These are phyloP conservation scores for Drosophila multiciliata DNA, from an alignment of 2,888 invertebrate genomes.

Conservation along the genomic window DNA sequence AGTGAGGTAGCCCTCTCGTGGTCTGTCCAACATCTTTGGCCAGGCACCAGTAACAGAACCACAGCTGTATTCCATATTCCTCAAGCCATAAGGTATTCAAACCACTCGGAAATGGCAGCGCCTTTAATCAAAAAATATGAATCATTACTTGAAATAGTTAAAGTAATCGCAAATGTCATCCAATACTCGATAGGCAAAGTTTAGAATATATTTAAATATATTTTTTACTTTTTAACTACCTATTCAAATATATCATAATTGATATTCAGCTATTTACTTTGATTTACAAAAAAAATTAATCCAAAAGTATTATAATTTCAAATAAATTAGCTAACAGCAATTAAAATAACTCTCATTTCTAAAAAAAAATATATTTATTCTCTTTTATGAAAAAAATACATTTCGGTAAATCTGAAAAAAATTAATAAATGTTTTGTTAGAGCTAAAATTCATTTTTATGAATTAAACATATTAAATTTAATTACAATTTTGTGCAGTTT, in stretches of 20 bases:
- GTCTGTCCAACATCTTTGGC: constrained; percentile 54
- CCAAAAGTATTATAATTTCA: not conserved
- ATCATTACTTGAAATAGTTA: constrained; percentile 27
- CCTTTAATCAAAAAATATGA: constrained; percentile 35
- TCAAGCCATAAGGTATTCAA: constrained; percentile 15
- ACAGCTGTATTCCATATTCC: constrained; percentile 43
- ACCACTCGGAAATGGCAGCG: constrained; percentile 18
- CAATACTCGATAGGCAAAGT: not conserved
- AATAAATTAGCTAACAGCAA: not conserved
- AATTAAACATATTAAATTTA: not conserved
- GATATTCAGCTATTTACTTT: not conserved
- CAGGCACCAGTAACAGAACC: constrained; percentile 23
- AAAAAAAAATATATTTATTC: not conserved
- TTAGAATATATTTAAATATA: not conserved
- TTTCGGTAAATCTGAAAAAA: not conserved
- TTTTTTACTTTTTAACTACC: not conserved
- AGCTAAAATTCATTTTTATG: not conserved
- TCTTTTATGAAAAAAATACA: not conserved
- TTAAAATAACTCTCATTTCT: not conserved
- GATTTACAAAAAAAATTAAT: not conserved
- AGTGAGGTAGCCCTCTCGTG: constrained; percentile 73
- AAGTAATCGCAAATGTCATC: not conserved
- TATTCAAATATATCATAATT: not conserved
- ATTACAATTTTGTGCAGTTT: not conserved
- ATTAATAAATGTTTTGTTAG: not conserved